These are phyloP conservation scores for Pseudococcus longispinus DNA, from an alignment of 2,888 invertebrate species.

Conservation along the genomic window DNA sequence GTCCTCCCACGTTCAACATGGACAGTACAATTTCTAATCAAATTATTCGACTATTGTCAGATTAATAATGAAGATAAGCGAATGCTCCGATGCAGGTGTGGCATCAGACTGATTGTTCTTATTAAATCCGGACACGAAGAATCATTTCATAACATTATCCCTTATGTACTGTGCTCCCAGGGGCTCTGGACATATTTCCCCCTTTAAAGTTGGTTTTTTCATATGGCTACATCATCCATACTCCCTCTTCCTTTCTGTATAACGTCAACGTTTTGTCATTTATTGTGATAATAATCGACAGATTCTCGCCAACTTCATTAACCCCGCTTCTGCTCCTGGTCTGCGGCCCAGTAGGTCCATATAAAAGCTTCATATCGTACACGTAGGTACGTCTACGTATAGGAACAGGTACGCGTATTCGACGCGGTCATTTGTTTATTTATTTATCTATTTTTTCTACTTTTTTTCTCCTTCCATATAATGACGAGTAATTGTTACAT, in stretches of 20 bases:
- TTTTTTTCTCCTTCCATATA: not conserved
- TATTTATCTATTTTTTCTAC: not conserved
- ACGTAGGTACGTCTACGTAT: not conserved
- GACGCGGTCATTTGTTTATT: slow-evolving; percentile 3
- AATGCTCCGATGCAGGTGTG: slow-evolving; percentile 43
- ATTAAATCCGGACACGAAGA: slow-evolving; percentile 51
- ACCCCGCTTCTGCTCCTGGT: not conserved
- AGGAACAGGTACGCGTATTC: not conserved
- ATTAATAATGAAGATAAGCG: slow-evolving; percentile 55
- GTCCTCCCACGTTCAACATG: slow-evolving; percentile 45
- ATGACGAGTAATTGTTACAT: slow-evolving; percentile 35
- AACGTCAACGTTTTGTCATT: slow-evolving; percentile 35
- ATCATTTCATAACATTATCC: slow-evolving; percentile 46
- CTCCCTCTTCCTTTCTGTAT: not conserved
- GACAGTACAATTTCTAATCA: slow-evolving; percentile 52
- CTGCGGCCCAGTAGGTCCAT: not conserved
- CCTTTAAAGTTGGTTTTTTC: no score
- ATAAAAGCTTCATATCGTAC: not conserved
- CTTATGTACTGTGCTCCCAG: not conserved
- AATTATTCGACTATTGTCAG: slow-evolving; percentile 55
- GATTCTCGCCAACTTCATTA: slow-evolving; percentile 36
- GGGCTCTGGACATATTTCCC: slow-evolving; percentile 23
- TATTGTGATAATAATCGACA: slow-evolving; percentile 37
- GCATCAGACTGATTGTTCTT: slow-evolving; percentile 55
- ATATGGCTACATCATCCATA: not conserved